Base-by-base conservation (phyloP, 2,113 vertebrate species). In the Saccopteryx leptura region DNA sequence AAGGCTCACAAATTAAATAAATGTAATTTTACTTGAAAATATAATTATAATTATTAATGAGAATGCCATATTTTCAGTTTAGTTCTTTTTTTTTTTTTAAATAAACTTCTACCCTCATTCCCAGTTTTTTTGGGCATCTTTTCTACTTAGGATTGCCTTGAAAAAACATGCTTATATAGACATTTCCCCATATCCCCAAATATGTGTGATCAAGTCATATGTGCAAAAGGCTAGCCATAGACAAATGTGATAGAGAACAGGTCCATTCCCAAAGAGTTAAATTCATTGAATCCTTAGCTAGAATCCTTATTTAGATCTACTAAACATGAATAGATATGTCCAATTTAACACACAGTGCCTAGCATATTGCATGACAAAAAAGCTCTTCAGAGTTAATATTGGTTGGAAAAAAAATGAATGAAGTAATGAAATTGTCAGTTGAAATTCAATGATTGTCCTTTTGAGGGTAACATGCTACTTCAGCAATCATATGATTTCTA, bases 11-110 rank as follows among this genome's bases (percentile, higher is more conserved):
- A 86, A 75, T 72, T 39, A 71, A 80, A 84, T 76, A 21, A 31
- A 79, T 13, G n/a, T 12, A 85, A 80, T 86, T 91, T 61, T 74
- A 56, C 21, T 75, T 18, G 71, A 23, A 52, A n/a, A 50, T 39
- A 15, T 79, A 83, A 50, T 31, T 7, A 23, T 21, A n/a, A 1
- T 61, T 95, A 10, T 89, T n/a, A 71, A 23, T 61, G 33, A 85
- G 72, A 80, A 91, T 87, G 39, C 13, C 21, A 56, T 4, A 46
- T 88, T 92, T 93, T 48, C 18, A 88, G 33, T 81, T 90, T 10
- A 39, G 4, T 63, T 91, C 2, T 87, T 46, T 87, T 56, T 66
- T 54, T 21, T 50, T 75, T 39, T 39, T 39, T 39, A 39, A 39
- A 23, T 56, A 39, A n/a, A 2, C 50, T 15, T 56, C 9, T 2